A percentile compares a stretch with the other conserved stretches of the same genome.
Evolutionary conservation across 2,797 vertebrate genomes (phyloP).

Genomic region (Varecia variegata): DNA sequence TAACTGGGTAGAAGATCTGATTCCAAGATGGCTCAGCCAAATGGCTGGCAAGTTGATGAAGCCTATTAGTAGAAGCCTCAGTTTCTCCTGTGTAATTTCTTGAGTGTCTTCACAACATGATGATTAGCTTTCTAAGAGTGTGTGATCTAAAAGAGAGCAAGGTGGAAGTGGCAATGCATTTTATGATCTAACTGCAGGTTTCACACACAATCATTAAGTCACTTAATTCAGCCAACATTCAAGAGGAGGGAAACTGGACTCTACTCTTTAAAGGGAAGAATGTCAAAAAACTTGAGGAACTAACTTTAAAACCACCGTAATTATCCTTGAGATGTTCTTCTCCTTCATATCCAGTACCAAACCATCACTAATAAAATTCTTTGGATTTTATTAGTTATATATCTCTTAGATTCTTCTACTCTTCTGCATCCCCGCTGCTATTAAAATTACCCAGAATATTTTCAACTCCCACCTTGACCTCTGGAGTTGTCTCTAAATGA

Average conservation of each 20-base stretch:
- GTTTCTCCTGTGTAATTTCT: background rate
- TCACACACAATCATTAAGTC: background rate
- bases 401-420: background rate
- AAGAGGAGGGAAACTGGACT: background rate
- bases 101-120: background rate
- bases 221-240: background rate
- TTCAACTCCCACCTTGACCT: background rate
- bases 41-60: background rate
- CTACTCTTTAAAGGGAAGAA: background rate
- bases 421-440: background rate
- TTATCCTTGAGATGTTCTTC: background rate
- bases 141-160: background rate
- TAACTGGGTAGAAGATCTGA: background rate
- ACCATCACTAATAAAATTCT: background rate
- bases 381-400: background rate
- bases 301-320: background rate
- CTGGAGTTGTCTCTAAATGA: background rate
- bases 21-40: background rate
- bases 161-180: background rate
- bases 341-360: background rate
- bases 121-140: background rate
- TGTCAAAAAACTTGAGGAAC: background rate
- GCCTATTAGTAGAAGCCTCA: background rate
- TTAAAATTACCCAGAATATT: background rate
- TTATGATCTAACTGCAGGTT: background rate